These are phyloP conservation scores for Nowickia ferox DNA, from an alignment of 2,888 invertebrate genomes.

Conservation along the genomic window DNA sequence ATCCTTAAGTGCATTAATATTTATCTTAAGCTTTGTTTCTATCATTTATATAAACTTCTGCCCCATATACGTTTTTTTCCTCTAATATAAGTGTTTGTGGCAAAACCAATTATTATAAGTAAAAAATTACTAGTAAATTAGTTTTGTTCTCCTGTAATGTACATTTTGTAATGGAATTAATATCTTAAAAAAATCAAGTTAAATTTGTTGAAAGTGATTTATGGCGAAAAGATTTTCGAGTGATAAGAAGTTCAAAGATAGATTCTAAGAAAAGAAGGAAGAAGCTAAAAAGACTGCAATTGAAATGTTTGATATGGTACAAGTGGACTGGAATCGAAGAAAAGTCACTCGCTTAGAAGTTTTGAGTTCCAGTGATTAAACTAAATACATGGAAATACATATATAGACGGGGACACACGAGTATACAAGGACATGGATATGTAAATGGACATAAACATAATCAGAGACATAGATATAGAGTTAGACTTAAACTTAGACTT, in stretches of 20 bases:
- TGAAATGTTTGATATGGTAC: not conserved
- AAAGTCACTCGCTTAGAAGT: no score
- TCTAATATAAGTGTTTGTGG: not conserved
- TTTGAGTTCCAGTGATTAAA: not conserved
- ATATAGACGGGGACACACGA: not conserved
- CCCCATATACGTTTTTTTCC: no score
- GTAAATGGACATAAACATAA: not conserved
- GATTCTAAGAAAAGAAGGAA: not conserved
- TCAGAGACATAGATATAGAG: not conserved
- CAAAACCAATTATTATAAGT: conserved; percentile 40
- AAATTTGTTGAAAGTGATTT: conserved; percentile 24
- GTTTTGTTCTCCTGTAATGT: conserved; percentile 21
- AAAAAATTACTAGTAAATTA: conserved; percentile 21
- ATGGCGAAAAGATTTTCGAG: not conserved
- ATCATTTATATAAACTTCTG: not conserved
- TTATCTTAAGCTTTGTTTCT: conserved; percentile 16
- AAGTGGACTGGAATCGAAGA: no score
- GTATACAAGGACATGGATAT: not conserved
- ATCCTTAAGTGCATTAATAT: conserved; percentile 27
- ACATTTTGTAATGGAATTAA: conserved; percentile 41
- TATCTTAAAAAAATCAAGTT: not conserved
- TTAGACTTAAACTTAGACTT: no score
- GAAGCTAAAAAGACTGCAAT: not conserved
- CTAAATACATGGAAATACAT: not conserved
- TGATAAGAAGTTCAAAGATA: not conserved